Percentiles rank a stretch among this genome's conserved stretches.
Evolutionary conservation across 1,140 invertebrate genomes (phyloP).

Genomic region (Drosophila asahinai): DNA sequence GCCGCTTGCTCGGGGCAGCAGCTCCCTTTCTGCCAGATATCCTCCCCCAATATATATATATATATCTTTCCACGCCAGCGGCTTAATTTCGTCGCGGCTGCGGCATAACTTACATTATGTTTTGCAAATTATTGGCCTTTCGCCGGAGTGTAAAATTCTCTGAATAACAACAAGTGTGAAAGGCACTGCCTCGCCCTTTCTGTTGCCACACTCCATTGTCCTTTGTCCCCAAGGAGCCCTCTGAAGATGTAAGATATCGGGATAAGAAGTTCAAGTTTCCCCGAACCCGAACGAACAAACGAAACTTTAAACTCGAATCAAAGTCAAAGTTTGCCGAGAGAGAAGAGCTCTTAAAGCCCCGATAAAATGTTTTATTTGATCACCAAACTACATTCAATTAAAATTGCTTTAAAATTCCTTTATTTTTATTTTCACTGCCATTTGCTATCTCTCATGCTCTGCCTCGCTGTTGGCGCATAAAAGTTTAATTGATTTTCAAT

Average conservation of each 20-base stretch:
- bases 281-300: background rate
- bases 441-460: conserved; percentile 1
- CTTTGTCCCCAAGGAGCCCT: conserved; percentile 3
- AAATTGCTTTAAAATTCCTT: conserved; percentile 29
- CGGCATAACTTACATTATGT: conserved; percentile 64
- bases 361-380: conserved; percentile 23
- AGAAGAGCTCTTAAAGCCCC: background rate
- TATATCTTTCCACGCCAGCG: conserved; percentile 20
- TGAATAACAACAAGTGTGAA: conserved; percentile 51
- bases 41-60: background rate
- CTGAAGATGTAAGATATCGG: conserved; percentile 32
- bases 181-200: background rate
- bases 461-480: conserved; percentile 14
- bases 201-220: conserved; percentile 63
- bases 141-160: conserved; percentile 52
- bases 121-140: conserved; percentile 61
- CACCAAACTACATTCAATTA: conserved; percentile 38
- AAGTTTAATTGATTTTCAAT: conserved; percentile 73
- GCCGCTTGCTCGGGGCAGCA: conserved; percentile 49
- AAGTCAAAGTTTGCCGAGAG: conserved; percentile 23
- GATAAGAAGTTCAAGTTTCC: conserved; percentile 22
- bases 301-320: conserved; percentile 40
- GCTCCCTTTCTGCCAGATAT: conserved; percentile 2
- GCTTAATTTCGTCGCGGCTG: conserved; percentile 42
- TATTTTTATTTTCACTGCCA: conserved; percentile 16